Base-by-base conservation (phyloP, 2,888 invertebrate species). In the Leptogaster cylindrica region DNA sequence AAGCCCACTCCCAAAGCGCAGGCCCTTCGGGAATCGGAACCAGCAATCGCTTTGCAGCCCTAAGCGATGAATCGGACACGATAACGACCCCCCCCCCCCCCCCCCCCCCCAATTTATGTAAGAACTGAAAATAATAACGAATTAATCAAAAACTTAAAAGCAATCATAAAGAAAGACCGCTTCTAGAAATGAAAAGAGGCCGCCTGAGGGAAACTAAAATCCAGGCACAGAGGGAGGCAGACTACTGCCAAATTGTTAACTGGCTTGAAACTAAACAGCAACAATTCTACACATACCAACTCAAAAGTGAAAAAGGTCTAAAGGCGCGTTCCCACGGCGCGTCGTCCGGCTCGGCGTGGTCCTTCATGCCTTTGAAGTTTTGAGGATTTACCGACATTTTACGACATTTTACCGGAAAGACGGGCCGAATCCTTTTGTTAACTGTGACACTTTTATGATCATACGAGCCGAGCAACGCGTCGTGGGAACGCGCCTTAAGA, bases 1-100 rank as follows among this genome's bases (percentile, higher is more conserved):
- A 41, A 41, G 41, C 14, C 41, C n/a, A 41, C 14, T 18, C 41
- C 41, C 41, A 41, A 41, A 41, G 41, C 41, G 14, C 41, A 41
- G 3, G 12, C 41, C 18, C 14, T 18, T 41, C 41, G 41, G 41
- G 41, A 6, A 41, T 18, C 14, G 41, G 1, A 1, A 12, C 41
- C 41, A 41, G 41, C 41, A 41, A 41, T 14, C 41, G 14, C 12
- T 41, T 41, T 18, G 41, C n/a, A 41, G 41, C 41, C 41, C 0
- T 12, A 41, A 41, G 8, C 12, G 3, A 16, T 41, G 41, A 41
- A 41, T 12, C 41, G 14, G 14, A 12, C 41, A 41, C 8, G 14
- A 41, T 7, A 8, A 41, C 41, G 18, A 14, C 41, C 14, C 39
- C 39, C 12, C 39, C n/a, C 14, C 39, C 8, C 39, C 39, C 12